Evolutionary conservation across 1,140 invertebrate species (phyloP).

Genomic region (Drosophila tropicalis): DNA sequence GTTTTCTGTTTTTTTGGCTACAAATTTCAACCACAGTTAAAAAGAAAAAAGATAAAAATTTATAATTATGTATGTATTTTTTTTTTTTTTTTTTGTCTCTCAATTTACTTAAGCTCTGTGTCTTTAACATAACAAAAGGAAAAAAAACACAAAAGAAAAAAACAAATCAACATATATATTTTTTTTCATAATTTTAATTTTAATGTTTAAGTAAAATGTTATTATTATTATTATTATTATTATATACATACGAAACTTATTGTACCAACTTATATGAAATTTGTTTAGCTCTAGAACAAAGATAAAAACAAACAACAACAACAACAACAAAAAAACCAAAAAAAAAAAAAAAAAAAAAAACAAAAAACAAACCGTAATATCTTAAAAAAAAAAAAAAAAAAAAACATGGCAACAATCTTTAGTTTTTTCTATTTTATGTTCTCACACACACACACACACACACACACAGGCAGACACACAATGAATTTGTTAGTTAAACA

Average conservation of each 20-base stretch:
- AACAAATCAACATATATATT: constrained; percentile 6
- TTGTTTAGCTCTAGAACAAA: constrained; percentile 78
- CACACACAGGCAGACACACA: constrained; percentile 62
- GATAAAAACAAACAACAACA: constrained; percentile 42
- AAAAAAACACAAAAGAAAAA: constrained; percentile 25
- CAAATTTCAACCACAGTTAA: constrained; percentile 3
- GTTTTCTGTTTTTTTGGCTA: neutral
- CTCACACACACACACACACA: constrained; percentile 33
- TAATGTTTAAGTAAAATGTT: constrained; percentile 68
- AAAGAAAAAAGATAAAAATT: neutral
- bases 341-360: constrained; percentile 23
- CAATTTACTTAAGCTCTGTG: constrained; percentile 12
- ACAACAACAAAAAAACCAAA: constrained; percentile 43
- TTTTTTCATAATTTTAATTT: constrained; percentile 41
- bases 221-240: constrained; percentile 58
- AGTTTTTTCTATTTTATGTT: constrained; percentile 57
- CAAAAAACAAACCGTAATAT: constrained; percentile 16
- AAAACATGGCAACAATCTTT: constrained; percentile 76
- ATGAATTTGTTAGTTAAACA: constrained; percentile 78
- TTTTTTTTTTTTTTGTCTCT: neutral
- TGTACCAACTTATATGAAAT: constrained; percentile 78
- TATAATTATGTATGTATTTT: no score
- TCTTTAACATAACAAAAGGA: constrained; percentile 7
- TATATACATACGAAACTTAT: constrained; percentile 40
- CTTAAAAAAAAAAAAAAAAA: constrained; percentile 48